A percentile compares a stretch with the other conserved stretches of the same genome.
phyloP scores from a whole-genome alignment of 2,113 vertebrate genomes.

The Eulemur rufifrons region DNA sequence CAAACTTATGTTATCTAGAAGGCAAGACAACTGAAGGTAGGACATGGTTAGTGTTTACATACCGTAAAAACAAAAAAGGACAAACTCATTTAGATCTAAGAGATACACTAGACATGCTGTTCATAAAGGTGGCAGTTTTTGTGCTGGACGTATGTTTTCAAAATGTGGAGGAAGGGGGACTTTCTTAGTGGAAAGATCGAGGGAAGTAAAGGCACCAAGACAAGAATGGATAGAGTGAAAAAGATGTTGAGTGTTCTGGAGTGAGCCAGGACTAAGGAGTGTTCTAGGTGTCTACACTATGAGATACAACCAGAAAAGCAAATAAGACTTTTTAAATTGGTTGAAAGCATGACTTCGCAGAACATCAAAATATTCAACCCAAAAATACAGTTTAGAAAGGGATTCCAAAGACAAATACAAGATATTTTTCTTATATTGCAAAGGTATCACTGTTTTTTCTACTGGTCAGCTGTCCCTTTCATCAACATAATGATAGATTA shows the following conservation, averaged over 20 bases:
- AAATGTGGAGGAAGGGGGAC: neutral
- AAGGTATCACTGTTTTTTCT: neutral
- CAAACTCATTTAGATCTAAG: neutral
- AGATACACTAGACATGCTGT: neutral
- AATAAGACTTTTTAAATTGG: neutral
- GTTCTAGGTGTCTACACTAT: neutral
- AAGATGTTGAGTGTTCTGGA: neutral
- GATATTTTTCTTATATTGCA: neutral
- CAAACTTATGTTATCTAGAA: neutral
- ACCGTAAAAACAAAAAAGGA: neutral
- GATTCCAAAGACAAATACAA: neutral
- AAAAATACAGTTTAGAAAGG: conserved; percentile 12
- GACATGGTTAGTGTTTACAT: neutral
- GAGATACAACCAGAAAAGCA: neutral
- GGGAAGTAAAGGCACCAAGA: neutral
- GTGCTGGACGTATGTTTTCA: neutral
- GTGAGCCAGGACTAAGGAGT: neutral
- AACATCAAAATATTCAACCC: neutral
- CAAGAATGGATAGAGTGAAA: neutral
- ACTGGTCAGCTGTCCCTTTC: neutral
- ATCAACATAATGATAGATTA: neutral
- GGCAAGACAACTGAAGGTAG: neutral
- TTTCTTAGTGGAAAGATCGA: neutral
- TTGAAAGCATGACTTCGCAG: neutral
- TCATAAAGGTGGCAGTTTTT: neutral